Conservation (phyloP, 1,140 invertebrate genomes). For the Achroia grisella region DNA sequence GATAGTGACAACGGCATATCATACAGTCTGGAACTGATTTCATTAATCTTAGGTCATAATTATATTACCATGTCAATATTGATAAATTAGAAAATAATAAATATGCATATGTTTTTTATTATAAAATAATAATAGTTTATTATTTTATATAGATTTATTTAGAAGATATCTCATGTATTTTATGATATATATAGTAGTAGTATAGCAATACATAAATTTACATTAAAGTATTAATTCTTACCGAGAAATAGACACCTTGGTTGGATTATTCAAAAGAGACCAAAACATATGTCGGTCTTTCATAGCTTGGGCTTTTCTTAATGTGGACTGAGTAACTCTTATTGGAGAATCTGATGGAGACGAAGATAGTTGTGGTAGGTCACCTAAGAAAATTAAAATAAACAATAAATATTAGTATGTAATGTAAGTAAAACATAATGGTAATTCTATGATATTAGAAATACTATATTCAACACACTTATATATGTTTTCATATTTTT, state of each 20-base stretch:
- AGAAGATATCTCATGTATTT: too few relatives aligned
- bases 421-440: neutral
- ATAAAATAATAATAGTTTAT: too few relatives aligned
- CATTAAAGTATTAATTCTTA: neutral
- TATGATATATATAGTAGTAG: neutral
- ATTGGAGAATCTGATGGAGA: neutral
- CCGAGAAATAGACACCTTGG: neutral
- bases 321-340: slow-evolving; percentile 7
- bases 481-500: neutral
- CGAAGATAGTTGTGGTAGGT: neutral
- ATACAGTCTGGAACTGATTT: neutral
- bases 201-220: neutral
- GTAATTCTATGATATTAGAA: neutral
- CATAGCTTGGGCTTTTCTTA: slow-evolving; percentile 9
- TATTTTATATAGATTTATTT: too few relatives aligned
- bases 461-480: neutral
- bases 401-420: neutral
- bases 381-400: neutral
- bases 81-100: neutral
- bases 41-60: neutral
- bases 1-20: neutral
- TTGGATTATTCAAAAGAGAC: slow-evolving; percentile 22
- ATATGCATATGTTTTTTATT: neutral
- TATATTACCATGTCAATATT: neutral
- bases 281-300: slow-evolving; percentile 23